Conservation (phyloP, 2,113 vertebrate genomes). For the Eulacestoma nigropectus region DNA sequence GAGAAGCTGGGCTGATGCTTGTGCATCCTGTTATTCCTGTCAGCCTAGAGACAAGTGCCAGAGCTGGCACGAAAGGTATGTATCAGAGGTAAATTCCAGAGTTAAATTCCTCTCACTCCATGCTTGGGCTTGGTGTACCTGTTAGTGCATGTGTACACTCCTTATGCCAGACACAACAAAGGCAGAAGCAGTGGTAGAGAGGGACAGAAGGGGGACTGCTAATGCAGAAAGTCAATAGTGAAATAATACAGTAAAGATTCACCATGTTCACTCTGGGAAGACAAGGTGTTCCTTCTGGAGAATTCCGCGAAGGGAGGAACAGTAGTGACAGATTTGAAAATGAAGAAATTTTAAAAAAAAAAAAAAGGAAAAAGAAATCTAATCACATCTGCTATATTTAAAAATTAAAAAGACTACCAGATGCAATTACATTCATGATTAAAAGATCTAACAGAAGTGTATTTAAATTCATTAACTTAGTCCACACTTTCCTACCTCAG, state of each 20-base stretch:
- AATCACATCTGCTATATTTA: constrained; percentile 35
- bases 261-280: neutral
- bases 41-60: neutral
- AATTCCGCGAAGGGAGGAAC: neutral
- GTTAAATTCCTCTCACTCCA: neutral
- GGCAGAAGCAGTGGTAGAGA: neutral
- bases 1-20: neutral
- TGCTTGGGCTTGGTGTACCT: neutral
- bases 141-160: neutral
- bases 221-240: neutral
- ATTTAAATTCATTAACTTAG: constrained; percentile 66
- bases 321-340: neutral
- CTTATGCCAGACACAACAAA: neutral
- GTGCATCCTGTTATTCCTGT: constrained; percentile 23
- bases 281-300: neutral
- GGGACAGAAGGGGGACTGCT: neutral
- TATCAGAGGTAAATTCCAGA: neutral
- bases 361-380: neutral
- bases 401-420: constrained; percentile 56
- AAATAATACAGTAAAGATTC: neutral
- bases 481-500: constrained; percentile 42
- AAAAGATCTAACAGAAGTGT: constrained; percentile 58
- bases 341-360: neutral
- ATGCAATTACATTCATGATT: constrained; percentile 63
- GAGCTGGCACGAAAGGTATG: neutral